Evolutionary conservation across 2,888 invertebrate species (phyloP).

Genomic region (Chrysopilus asiliformis): DNA sequence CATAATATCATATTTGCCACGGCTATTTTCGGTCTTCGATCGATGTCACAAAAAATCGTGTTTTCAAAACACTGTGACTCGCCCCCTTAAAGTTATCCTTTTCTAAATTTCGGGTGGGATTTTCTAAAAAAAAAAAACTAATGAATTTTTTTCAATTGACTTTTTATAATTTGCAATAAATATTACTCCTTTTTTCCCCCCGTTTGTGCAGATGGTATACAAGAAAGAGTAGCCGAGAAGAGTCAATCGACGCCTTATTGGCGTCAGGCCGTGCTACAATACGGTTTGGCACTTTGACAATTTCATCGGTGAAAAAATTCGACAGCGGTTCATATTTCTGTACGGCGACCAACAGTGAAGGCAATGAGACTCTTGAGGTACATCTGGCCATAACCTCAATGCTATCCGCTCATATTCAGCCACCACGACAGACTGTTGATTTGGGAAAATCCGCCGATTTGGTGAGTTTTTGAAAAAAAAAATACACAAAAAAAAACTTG

Average conservation of each 20-base stretch:
- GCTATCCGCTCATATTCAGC: constrained; percentile 62
- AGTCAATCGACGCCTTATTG: constrained; percentile 36
- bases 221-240: constrained; percentile 37
- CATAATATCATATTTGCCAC: too few relatives aligned
- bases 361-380: constrained; percentile 41
- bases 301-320: constrained; percentile 37
- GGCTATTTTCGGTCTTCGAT: too few relatives aligned
- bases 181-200: too few relatives aligned
- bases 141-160: too few relatives aligned
- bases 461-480: constrained; percentile 34
- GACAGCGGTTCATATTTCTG: constrained; percentile 42
- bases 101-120: too few relatives aligned
- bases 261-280: constrained; percentile 37
- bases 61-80: too few relatives aligned
- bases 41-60: too few relatives aligned
- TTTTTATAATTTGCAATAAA: too few relatives aligned
- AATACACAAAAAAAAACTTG: background rate
- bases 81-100: too few relatives aligned
- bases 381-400: constrained; percentile 48
- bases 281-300: constrained; percentile 40
- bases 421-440: constrained; percentile 61
- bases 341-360: constrained; percentile 41
- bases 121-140: too few relatives aligned
- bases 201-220: constrained; percentile 42
- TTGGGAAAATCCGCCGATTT: constrained; percentile 68